phyloP scores from a whole-genome alignment of 2,888 invertebrate genomes.

The Catocala sponsa region DNA sequence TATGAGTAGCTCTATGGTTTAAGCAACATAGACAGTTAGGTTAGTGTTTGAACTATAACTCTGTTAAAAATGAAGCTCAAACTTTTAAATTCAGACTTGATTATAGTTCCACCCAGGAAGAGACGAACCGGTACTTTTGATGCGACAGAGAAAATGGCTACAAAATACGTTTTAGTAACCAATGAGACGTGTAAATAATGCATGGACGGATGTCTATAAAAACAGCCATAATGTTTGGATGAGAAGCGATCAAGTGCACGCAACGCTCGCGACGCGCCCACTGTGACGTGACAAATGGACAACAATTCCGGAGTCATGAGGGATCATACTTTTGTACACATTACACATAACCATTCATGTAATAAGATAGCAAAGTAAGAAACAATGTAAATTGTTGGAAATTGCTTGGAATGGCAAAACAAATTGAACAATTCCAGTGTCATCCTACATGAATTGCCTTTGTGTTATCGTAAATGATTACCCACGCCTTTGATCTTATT shows the following conservation, averaged over 20 bases:
- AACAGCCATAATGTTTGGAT: slow-evolving; percentile 23
- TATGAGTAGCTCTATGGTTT: too few species aligned
- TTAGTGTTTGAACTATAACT: too few species aligned
- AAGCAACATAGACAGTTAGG: too few species aligned
- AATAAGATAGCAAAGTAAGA: slow-evolving; percentile 3
- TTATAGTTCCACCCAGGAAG: too few species aligned
- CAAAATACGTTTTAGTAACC: not conserved
- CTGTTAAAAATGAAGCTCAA: too few species aligned
- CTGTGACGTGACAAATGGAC: slow-evolving; percentile 26
- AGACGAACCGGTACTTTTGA: too few species aligned
- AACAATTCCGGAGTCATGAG: slow-evolving; percentile 21
- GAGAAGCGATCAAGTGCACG: slow-evolving; percentile 12
- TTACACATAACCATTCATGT: slow-evolving; percentile 6
- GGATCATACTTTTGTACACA: slow-evolving; percentile 7
- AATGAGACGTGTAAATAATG: not conserved
- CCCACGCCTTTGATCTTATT: too few species aligned
- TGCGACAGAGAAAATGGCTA: too few species aligned
- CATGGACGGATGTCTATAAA: slow-evolving; percentile 22
- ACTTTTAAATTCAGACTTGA: too few species aligned
- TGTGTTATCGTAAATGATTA: too few species aligned
- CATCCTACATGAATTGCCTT: too few species aligned
- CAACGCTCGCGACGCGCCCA: slow-evolving; percentile 11
- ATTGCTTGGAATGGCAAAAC: slow-evolving; percentile 1
- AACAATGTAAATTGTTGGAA: slow-evolving; percentile 6
- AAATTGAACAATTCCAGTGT: not conserved